A percentile compares a stretch with the other conserved stretches of the same genome.
These are phyloP conservation scores for Strigops habroptila DNA, from an alignment of 2,113 vertebrate species.

Conservation along the genomic window DNA sequence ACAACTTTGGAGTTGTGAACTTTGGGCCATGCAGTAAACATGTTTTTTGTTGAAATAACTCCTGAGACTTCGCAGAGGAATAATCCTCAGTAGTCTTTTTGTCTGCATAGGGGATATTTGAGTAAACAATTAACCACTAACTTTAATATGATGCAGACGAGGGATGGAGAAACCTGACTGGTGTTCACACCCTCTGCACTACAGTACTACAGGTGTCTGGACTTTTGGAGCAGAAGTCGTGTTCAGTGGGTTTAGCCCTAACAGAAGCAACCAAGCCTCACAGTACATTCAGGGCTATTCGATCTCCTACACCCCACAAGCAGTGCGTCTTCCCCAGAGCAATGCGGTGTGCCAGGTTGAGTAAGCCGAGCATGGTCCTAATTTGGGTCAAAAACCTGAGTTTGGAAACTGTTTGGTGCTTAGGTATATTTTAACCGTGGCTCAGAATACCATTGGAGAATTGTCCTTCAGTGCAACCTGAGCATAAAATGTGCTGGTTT, in stretches of 20 bases:
- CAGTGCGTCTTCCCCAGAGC: background rate
- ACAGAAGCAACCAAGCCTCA: background rate
- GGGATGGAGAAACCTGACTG: background rate
- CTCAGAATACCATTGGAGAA: background rate
- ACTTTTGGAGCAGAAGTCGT: background rate
- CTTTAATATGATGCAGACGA: accelerated
- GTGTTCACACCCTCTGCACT: background rate
- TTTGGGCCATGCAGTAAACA: background rate
- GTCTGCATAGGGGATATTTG: accelerated
- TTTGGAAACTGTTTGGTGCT: background rate
- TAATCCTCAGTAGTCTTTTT: background rate
- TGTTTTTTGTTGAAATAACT: background rate
- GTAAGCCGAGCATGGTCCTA: background rate
- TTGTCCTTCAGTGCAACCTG: background rate
- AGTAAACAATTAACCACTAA: background rate
- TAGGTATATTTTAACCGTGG: background rate
- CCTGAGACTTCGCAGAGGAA: background rate
- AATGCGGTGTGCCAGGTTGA: accelerated
- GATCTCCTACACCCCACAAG: accelerated
- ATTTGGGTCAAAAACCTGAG: background rate
- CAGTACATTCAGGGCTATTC: accelerated
- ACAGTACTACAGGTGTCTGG: accelerated
- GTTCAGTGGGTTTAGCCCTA: background rate
- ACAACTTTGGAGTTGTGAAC: background rate
- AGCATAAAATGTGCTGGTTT: background rate